These are phyloP conservation scores for Eubucco bourcierii DNA, from an alignment of 2,113 vertebrate species.

Conservation along the genomic window DNA sequence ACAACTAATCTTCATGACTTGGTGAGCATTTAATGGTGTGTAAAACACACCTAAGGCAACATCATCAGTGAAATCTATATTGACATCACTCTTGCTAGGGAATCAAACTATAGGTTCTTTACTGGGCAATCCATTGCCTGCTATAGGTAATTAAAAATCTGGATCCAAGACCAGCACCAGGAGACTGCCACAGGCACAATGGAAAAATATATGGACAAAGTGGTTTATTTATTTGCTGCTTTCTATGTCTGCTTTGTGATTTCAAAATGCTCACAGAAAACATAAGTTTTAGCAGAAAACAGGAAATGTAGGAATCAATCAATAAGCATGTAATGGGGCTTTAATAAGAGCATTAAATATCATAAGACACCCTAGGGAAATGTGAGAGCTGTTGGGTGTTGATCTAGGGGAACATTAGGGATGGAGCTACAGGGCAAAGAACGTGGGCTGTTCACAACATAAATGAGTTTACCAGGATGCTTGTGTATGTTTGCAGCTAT, in stretches of 20 bases:
- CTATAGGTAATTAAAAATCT: background rate
- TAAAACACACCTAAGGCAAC: background rate
- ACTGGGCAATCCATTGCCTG: background rate
- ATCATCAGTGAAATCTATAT: fast-evolving
- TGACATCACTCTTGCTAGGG: background rate
- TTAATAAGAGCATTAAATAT: background rate
- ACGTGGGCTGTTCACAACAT: fast-evolving
- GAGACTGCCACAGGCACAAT: background rate
- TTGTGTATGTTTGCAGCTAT: background rate
- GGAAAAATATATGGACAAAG: background rate
- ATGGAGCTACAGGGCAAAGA: background rate
- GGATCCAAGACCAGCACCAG: background rate
- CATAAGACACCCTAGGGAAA: background rate
- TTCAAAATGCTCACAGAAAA: background rate
- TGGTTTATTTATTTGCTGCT: background rate
- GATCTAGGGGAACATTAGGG: background rate
- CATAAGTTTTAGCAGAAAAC: background rate
- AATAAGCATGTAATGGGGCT: background rate
- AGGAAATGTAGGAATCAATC: background rate
- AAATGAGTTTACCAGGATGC: background rate
- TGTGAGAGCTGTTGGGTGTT: background rate
- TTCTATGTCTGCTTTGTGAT: background rate
- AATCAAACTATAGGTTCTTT: background rate
- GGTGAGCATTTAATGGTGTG: background rate
- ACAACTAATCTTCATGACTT: background rate